Percentiles rank a stretch among this genome's conserved stretches.
These are phyloP conservation scores for Trichogramma dendrolimi DNA, from an alignment of 2,888 invertebrate species.

Conservation along the genomic window DNA sequence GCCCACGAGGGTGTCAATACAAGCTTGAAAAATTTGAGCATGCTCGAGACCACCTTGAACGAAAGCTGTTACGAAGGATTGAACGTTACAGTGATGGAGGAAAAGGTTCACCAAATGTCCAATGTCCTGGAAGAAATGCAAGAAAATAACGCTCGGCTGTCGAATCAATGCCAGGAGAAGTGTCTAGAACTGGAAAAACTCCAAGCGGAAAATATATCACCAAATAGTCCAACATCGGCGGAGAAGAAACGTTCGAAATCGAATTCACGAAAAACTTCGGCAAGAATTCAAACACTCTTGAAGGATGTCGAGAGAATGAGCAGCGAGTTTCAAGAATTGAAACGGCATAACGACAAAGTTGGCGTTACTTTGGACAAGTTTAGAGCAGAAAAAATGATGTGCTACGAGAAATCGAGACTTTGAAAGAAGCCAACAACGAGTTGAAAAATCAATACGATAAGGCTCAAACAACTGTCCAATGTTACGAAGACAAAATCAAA, in stretches of 20 bases:
- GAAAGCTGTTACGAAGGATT: constrained; percentile 34
- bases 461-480: constrained; percentile 10
- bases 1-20: constrained; percentile 37
- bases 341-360: constrained; percentile 25
- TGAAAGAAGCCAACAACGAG: constrained; percentile 30
- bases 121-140: constrained; percentile 38
- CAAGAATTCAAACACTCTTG: constrained; percentile 35
- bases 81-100: constrained; percentile 40
- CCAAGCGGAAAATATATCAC: constrained; percentile 24
- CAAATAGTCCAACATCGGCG: not conserved
- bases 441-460: constrained; percentile 20
- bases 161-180: constrained; percentile 37
- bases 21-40: constrained; percentile 23
- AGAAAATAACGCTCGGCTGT: constrained; percentile 36
- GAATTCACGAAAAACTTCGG: constrained; percentile 19
- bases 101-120: constrained; percentile 37
- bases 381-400: constrained; percentile 22
- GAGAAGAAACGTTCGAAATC: constrained; percentile 9
- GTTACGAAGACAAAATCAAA: constrained; percentile 25
- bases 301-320: constrained; percentile 34
- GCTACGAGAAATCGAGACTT: constrained; percentile 32
- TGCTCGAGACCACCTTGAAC: constrained; percentile 34
- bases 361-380: constrained; percentile 31
- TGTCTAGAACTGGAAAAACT: constrained; percentile 40
- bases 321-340: constrained; percentile 33